These are phyloP conservation scores for Camarhynchus parvulus DNA, from an alignment of 2,113 vertebrate species.

Conservation along the genomic window DNA sequence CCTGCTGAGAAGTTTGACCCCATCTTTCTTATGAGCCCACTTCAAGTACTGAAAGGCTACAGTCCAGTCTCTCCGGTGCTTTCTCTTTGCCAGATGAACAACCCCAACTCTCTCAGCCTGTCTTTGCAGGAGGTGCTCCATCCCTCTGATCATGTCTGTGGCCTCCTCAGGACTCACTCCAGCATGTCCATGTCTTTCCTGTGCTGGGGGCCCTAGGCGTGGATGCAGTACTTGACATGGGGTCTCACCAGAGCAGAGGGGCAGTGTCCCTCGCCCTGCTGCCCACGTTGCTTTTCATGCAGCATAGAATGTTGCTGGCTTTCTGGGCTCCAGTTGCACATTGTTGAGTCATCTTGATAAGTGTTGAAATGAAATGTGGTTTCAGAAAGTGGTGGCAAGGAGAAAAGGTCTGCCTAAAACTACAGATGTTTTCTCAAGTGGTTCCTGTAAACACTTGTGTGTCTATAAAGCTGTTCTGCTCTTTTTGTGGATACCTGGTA, in stretches of 20 bases:
- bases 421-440: neutral
- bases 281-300: neutral
- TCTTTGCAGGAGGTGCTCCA: neutral
- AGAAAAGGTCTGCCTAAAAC: neutral
- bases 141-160: neutral
- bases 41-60: neutral
- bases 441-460: neutral
- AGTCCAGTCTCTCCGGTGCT: neutral
- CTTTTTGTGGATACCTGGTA: neutral
- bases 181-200: neutral
- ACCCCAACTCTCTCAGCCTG: neutral
- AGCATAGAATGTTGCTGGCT: neutral
- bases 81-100: neutral
- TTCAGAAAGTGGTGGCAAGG: neutral
- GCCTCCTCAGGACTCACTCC: neutral
- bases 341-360: neutral
- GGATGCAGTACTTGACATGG: accelerated
- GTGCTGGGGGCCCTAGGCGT: neutral
- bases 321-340: neutral
- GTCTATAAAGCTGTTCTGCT: neutral
- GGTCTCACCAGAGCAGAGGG: neutral
- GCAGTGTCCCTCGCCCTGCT: neutral
- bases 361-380: neutral
- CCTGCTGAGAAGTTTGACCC: neutral
- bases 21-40: neutral